Base-by-base conservation (phyloP, 2,888 invertebrate genomes). In the Agrochola macilenta region DNA sequence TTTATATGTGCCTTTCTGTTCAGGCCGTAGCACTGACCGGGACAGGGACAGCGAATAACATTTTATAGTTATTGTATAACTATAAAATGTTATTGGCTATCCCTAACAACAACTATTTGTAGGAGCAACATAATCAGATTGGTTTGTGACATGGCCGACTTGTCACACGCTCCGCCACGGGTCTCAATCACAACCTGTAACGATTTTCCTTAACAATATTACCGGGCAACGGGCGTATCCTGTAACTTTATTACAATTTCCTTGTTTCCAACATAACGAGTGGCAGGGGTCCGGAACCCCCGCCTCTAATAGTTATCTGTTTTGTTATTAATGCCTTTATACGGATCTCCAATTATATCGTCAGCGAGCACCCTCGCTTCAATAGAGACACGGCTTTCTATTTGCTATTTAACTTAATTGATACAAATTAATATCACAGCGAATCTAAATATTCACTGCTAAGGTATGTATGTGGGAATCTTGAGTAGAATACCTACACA, bases 281-380 rank as follows among this genome's bases (percentile, higher is more conserved):
- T 92, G 86, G 89, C 90, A 89, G 91, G 93, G 93, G 91, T 89
- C 89, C 88, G 90, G 90, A 89, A 89, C 92, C 92, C 87, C 90
- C 83, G 89, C 90, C 87, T 91, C 93, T 93, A 94, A 95, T 95
- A 91, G 91, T 92, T 93, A 95, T 94, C 94, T 94, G 93, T 95
- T 95, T 93, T 94, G 94, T 95, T 95, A 95, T 95, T 95, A 95
- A 95, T 95, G 94, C 92, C 93, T 91, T 92, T 92, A 93, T 94
- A 93, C 93, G 92, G 93, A 92, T 92, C 93, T 94, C 93, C 93
- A 95, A 95, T 95, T 95, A 94, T 94, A 93, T 93, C 90, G 90
- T 89, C 89, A 88, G 86, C 87, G 89, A 86, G 87, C 84, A 49
- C 87, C 89, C 88, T 85, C 88, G 90, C 88, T 90, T 90, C 91